These are phyloP conservation scores for Chauna torquata DNA, from an alignment of 2,113 vertebrate species.

Conservation along the genomic window DNA sequence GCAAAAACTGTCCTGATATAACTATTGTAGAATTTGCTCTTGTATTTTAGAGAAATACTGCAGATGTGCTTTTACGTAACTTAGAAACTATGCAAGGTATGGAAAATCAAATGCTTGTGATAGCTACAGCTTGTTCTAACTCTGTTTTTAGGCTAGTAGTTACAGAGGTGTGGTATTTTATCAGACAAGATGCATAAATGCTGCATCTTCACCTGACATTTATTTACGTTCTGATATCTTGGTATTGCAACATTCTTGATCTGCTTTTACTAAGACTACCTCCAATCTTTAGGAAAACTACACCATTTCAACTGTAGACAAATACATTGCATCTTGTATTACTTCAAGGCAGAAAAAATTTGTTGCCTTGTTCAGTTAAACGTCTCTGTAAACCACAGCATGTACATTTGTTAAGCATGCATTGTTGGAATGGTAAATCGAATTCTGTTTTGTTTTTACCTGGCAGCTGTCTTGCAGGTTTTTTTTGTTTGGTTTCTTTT, in stretches of 20 bases:
- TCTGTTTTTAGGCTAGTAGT: not conserved
- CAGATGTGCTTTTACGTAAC: not conserved
- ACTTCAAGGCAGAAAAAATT: constrained; percentile 2
- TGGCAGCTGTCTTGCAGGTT: not conserved
- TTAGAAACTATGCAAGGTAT: not conserved
- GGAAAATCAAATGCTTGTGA: not conserved
- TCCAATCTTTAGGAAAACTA: not conserved
- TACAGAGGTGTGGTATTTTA: not conserved
- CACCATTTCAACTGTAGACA: not conserved
- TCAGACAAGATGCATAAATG: not conserved
- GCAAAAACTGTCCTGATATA: not conserved
- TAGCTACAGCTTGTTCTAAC: not conserved
- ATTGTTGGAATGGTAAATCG: not conserved
- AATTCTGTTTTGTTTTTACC: not conserved
- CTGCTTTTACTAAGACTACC: not conserved
- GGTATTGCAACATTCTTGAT: not conserved
- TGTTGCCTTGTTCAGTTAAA: constrained; percentile 2
- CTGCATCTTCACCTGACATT: not conserved
- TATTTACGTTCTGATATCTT: too few relatives aligned
- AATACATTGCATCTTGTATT: not conserved
- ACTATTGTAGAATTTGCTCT: not conserved
- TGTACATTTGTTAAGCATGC: not conserved
- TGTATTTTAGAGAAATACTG: not conserved
- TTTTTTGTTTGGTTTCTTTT: not conserved
- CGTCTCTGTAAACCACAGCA: not conserved